phyloP scores from a whole-genome alignment of 92 coral and sea anemone genomes.

The Pocillopora grandis region DNA sequence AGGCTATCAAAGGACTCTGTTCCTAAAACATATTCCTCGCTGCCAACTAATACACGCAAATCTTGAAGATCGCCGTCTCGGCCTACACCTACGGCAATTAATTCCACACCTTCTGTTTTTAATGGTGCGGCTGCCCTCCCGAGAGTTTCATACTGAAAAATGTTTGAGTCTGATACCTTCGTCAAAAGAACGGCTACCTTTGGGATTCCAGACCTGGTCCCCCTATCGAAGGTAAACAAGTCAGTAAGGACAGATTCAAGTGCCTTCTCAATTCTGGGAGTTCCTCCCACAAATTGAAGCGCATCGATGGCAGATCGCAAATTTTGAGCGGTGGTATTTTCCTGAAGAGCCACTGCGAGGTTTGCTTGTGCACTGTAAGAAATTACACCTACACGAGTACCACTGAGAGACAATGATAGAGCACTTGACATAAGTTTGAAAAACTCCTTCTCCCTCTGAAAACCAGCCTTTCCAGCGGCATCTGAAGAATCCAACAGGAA shows the following conservation, averaged over 20 bases:
- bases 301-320: background rate
- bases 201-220: conserved; percentile 54
- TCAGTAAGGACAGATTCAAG: conserved; percentile 43
- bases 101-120: conserved; percentile 40
- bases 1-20: conserved; percentile 22
- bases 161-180: conserved; percentile 41
- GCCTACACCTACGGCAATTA: conserved; percentile 56
- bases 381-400: conserved; percentile 32
- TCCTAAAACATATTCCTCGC: conserved; percentile 31
- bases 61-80: conserved; percentile 20
- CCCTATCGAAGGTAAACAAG: conserved; percentile 32
- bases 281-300: conserved; percentile 42
- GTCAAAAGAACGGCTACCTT: conserved; percentile 61
- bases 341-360: conserved; percentile 2
- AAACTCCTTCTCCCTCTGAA: conserved; percentile 37
- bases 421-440: conserved; percentile 28
- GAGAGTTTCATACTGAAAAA: conserved; percentile 46
- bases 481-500: conserved; percentile 57
- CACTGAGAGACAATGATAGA: conserved; percentile 19
- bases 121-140: conserved; percentile 53
- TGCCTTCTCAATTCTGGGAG: conserved; percentile 55
- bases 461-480: conserved; percentile 42
- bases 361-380: conserved; percentile 20
- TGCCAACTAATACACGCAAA: conserved; percentile 37
- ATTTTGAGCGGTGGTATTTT: background rate